phyloP scores from a whole-genome alignment of 53 echinoderm and acorn worm genomes.

The Crossaster papposus region DNA sequence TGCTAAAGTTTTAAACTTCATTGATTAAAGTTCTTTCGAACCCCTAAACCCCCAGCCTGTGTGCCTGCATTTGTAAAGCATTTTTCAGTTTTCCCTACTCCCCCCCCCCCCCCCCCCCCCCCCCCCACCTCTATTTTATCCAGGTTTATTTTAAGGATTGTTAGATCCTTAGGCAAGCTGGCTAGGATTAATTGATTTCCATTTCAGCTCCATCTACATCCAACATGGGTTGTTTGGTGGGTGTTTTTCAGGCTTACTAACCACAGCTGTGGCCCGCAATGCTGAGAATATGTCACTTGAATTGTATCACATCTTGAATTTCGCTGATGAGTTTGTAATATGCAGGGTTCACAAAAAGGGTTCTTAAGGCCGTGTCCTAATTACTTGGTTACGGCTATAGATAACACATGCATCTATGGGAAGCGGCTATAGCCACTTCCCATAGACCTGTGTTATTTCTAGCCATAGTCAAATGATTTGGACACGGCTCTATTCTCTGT shows the following conservation, averaged over 20 bases:
- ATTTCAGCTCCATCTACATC: neutral
- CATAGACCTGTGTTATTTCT: too few species aligned
- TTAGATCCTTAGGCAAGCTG: neutral
- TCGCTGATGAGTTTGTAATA: neutral
- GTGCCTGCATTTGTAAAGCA: conserved; percentile 4
- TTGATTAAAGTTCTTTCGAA: too few species aligned
- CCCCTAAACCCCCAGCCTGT: too few species aligned
- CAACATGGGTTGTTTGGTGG: neutral
- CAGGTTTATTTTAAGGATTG: neutral
- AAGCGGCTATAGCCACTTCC: too few species aligned
- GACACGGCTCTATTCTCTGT: neutral
- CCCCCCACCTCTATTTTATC: too few species aligned
- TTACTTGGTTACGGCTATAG: too few species aligned
- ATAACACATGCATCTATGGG: too few species aligned
- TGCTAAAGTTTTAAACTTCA: too few species aligned
- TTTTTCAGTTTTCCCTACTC: neutral
- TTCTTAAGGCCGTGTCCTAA: too few species aligned
- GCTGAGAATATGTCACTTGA: neutral
- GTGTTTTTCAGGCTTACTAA: neutral
- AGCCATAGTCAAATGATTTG: too few species aligned
- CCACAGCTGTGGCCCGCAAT: neutral
- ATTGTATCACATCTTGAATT: neutral
- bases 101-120: neutral
- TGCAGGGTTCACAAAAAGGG: neutral
- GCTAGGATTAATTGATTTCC: neutral